Evolutionary conservation across 1,140 invertebrate genomes (phyloP).

Genomic region (Muscidifurax raptorellus): DNA sequence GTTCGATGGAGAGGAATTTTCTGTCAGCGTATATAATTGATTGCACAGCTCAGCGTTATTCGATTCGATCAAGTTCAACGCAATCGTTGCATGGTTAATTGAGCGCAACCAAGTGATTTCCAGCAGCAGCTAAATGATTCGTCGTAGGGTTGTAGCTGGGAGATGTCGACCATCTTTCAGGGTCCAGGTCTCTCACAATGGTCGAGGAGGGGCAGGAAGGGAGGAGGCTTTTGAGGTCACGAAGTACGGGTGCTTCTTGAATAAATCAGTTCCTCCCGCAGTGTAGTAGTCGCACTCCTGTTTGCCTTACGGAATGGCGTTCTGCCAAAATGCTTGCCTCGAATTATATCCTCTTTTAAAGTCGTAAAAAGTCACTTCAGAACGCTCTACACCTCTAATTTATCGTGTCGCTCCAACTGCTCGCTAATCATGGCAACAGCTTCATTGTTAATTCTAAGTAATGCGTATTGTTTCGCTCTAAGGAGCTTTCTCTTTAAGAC

Average conservation of each 20-base stretch:
- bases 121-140: background rate
- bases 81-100: background rate
- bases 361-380: background rate
- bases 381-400: background rate
- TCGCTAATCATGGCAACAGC: background rate
- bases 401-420: background rate
- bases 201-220: too few relatives aligned
- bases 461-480: background rate
- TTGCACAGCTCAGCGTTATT: too few relatives aligned
- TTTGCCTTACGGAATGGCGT: conserved; percentile 19
- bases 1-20: too few relatives aligned
- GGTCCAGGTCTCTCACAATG: background rate
- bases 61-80: too few relatives aligned
- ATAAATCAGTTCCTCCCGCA: conserved; percentile 15
- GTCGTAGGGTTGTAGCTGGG: background rate
- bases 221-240: background rate
- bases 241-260: background rate
- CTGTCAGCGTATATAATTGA: too few relatives aligned
- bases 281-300: background rate
- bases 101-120: background rate
- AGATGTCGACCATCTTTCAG: background rate
- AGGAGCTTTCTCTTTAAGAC: background rate
- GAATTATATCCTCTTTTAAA: conserved; percentile 27
- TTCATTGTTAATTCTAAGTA: background rate
- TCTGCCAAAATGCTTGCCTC: conserved; percentile 1